A percentile compares a stretch with the other conserved stretches of the same genome.
Evolutionary conservation across 2,797 vertebrate genomes (phyloP).

Genomic region (Alca torda): DNA sequence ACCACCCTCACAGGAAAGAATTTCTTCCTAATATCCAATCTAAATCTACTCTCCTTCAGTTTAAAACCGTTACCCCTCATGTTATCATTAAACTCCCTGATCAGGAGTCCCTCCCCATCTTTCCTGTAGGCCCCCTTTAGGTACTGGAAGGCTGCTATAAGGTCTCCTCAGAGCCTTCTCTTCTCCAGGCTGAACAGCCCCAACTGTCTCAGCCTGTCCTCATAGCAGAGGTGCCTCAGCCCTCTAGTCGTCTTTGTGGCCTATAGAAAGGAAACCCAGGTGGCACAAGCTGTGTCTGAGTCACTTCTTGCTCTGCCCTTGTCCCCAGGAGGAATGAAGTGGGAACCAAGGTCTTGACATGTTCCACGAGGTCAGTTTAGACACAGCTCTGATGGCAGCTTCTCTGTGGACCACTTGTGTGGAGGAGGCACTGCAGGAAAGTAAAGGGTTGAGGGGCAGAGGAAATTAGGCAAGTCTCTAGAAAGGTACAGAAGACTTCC

Average conservation of each 20-base stretch:
- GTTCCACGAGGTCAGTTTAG: background rate
- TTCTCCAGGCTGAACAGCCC: too few species aligned
- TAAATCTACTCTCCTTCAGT: too few species aligned
- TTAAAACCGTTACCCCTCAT: too few species aligned
- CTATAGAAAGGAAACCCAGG: background rate
- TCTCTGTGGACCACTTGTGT: background rate
- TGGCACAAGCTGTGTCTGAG: background rate
- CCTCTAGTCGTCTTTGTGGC: background rate
- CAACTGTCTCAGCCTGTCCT: too few species aligned
- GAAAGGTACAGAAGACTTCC: background rate
- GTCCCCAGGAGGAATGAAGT: background rate
- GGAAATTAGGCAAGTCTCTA: background rate
- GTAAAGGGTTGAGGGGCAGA: background rate
- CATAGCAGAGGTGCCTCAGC: too few species aligned
- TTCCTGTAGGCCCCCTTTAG: too few species aligned
- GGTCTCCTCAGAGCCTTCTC: too few species aligned
- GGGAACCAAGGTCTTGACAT: background rate
- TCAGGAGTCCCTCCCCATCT: too few species aligned
- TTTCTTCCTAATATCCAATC: too few species aligned
- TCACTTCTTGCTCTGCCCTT: background rate
- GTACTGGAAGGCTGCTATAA: too few species aligned
- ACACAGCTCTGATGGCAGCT: background rate
- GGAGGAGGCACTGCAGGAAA: background rate
- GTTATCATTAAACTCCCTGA: too few species aligned
- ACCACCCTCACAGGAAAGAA: too few species aligned